Conservation (phyloP, 2,113 vertebrate genomes). For the Plecturocebus donacophilus region DNA sequence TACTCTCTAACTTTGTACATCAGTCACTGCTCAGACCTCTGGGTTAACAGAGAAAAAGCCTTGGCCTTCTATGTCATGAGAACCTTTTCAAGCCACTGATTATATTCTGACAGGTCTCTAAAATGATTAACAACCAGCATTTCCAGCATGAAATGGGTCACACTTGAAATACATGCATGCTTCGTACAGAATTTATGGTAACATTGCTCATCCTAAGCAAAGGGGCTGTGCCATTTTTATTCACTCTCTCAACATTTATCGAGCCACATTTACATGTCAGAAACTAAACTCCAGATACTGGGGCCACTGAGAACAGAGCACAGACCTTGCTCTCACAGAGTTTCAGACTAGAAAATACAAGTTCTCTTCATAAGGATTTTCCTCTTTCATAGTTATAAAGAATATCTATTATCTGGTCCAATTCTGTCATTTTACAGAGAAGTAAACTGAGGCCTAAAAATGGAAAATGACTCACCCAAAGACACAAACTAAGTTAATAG, state of each 20-base stretch:
- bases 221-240: constrained; percentile 45
- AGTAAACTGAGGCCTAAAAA: background rate
- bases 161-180: constrained; percentile 61
- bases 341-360: background rate
- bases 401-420: background rate
- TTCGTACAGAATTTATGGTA: constrained; percentile 38
- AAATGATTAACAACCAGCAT: constrained; percentile 62
- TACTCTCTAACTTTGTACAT: background rate
- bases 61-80: constrained; percentile 21
- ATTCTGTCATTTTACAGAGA: background rate
- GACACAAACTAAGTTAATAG: background rate
- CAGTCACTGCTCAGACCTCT: background rate
- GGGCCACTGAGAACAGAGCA: background rate
- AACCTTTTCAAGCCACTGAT: constrained; percentile 1
- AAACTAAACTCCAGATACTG: background rate
- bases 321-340: background rate
- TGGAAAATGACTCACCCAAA: background rate
- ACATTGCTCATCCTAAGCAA: constrained; percentile 52
- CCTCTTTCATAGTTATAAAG: background rate
- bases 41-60: background rate
- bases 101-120: constrained; percentile 49
- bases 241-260: constrained; percentile 59
- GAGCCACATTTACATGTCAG: constrained; percentile 36
- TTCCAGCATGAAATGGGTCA: constrained; percentile 65
- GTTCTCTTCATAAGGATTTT: background rate